phyloP scores from a whole-genome alignment of 2,113 vertebrate genomes.

The Emydocephalus ijimae region DNA sequence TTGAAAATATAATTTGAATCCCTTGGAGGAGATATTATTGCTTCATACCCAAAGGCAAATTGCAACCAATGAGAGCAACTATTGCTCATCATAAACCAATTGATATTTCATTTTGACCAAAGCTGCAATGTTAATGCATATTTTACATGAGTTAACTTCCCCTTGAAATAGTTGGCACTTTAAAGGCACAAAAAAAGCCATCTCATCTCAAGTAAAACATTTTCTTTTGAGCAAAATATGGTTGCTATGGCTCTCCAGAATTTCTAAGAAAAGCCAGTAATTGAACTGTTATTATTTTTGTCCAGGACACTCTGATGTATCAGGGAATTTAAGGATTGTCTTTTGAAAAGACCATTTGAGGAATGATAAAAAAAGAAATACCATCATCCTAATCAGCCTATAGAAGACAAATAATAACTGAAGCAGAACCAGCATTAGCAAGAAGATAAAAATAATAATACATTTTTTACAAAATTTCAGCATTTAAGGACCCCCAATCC shows the following conservation, averaged over 20 bases:
- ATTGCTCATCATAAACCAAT: background rate
- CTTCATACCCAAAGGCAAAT: conserved; percentile 4
- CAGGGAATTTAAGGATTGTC: background rate
- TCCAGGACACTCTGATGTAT: background rate
- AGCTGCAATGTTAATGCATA: background rate
- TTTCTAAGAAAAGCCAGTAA: background rate
- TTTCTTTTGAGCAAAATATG: background rate
- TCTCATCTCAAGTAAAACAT: background rate
- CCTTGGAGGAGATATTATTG: conserved; percentile 9
- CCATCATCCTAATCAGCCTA: background rate
- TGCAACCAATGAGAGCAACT: conserved; percentile 21
- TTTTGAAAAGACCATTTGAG: background rate
- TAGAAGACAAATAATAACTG: background rate
- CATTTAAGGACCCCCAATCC: background rate
- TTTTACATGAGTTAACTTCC: background rate
- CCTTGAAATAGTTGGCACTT: background rate
- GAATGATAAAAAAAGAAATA: background rate
- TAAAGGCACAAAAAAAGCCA: background rate
- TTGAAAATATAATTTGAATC: conserved; percentile 15
- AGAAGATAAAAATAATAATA: background rate
- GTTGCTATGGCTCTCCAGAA: background rate
- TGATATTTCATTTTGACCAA: background rate
- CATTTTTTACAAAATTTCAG: background rate
- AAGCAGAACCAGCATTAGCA: background rate
- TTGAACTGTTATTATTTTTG: background rate